Percentiles rank a stretch among this genome's conserved stretches.
These are phyloP conservation scores for Ispidina picta DNA, from an alignment of 2,797 vertebrate species.

Conservation along the genomic window DNA sequence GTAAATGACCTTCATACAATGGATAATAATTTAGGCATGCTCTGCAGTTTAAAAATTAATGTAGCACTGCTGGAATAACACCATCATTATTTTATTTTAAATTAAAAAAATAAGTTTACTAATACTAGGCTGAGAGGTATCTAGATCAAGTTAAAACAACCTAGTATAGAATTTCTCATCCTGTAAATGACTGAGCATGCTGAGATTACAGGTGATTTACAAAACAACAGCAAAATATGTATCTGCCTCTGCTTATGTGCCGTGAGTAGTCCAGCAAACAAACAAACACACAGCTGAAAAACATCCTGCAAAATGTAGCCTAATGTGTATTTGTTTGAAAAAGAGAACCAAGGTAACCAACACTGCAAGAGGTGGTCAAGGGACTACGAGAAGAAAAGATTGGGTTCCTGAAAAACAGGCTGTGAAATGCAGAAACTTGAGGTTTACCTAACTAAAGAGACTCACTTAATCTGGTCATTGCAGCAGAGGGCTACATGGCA, in stretches of 20 bases:
- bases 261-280: background rate
- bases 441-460: background rate
- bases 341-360: background rate
- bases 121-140: background rate
- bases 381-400: background rate
- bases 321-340: background rate
- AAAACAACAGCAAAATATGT: background rate
- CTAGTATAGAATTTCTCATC: background rate
- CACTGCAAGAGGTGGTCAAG: accelerated
- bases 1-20: background rate
- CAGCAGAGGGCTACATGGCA: background rate
- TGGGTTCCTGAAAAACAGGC: background rate
- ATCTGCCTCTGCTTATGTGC: background rate
- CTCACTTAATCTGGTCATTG: background rate
- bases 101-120: background rate
- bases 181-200: background rate
- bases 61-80: background rate
- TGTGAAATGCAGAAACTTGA: background rate
- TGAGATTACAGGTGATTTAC: background rate
- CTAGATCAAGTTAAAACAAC: background rate
- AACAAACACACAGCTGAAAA: background rate
- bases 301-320: background rate
- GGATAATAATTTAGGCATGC: background rate
- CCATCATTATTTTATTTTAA: background rate
- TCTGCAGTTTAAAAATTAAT: background rate